Evolutionary conservation across 2,113 vertebrate genomes (phyloP), one percentile per base, ranked within the genome.

Genomic region (Cavia porcellus): DNA sequence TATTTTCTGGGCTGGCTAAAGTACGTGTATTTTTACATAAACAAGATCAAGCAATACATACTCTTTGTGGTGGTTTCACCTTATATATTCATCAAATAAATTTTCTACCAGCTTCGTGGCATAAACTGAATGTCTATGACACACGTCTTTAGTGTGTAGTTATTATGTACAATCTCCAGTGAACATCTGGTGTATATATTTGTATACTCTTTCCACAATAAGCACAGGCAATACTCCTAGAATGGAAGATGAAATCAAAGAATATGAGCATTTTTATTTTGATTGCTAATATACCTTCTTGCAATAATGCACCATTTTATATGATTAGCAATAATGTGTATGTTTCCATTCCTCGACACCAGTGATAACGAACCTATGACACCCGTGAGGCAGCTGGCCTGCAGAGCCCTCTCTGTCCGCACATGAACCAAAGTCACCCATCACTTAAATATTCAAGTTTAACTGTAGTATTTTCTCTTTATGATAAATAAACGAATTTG

Each of bases 241-340:
- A 89, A 84, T 59, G 42, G 62, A 95, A 92, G 68, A 38, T 50
- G 20, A 24, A 5, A 89, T 19, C 62, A 89, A 83, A 91, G 61
- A 72, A 66, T 25, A 75, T 55, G 17, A 42, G 32, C 4, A 62
- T 93, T 97, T 94, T 66, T 62, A 90, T 91, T 70, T 84, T 91
- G 57, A 28, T 61, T 52, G 75, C 50, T 72, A 30, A 80, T 19
- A 72, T 55, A 80, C 74, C 61, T 83, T 68, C 30, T 55, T 77
- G 28, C 19, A 77, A 19, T 83, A 91, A 47, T 77, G 61, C 11
- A 35, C 13, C 35, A 28, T 14, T 87, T 77, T 32, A 3, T 88
- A 45, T 59, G 22, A 22, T 59, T 94, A 72, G 52, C 77, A 91
- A 45, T 7, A 91, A 22, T 79, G 10, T 85, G 17, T 62, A 25